These are phyloP conservation scores for Anguilla pacifica DNA, from an alignment of 2,797 vertebrate species.

Conservation along the genomic window DNA sequence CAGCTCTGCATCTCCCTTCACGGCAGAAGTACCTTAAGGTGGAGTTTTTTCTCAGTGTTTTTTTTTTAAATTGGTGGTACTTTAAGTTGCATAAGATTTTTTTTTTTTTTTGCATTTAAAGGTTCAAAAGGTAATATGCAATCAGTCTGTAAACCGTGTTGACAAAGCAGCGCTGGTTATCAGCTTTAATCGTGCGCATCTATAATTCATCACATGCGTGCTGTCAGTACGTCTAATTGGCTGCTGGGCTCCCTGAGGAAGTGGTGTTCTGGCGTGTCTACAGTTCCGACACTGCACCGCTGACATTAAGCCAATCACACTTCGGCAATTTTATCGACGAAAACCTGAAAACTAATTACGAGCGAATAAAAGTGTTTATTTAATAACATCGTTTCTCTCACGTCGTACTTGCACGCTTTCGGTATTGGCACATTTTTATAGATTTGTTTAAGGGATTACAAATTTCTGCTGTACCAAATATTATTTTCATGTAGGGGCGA, in stretches of 20 bases:
- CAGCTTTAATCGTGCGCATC: not conserved
- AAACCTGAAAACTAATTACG: not conserved
- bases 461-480: not conserved
- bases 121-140: not conserved
- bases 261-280: not conserved
- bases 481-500: not conserved
- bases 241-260: not conserved
- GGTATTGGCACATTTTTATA: not conserved
- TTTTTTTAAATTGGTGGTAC: not conserved
- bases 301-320: not conserved
- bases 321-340: not conserved
- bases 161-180: not conserved
- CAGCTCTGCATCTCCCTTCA: too few relatives aligned
- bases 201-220: not conserved
- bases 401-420: not conserved
- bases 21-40: not conserved
- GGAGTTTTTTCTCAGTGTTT: not conserved
- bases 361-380: not conserved
- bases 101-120: not conserved
- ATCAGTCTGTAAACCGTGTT: not conserved
- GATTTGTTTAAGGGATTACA: not conserved
- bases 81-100: not conserved
- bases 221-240: not conserved
- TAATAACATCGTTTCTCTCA: not conserved
- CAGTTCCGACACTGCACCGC: not conserved